Conservation (phyloP, 1,140 invertebrate genomes). For the Hormaphis cornu region DNA sequence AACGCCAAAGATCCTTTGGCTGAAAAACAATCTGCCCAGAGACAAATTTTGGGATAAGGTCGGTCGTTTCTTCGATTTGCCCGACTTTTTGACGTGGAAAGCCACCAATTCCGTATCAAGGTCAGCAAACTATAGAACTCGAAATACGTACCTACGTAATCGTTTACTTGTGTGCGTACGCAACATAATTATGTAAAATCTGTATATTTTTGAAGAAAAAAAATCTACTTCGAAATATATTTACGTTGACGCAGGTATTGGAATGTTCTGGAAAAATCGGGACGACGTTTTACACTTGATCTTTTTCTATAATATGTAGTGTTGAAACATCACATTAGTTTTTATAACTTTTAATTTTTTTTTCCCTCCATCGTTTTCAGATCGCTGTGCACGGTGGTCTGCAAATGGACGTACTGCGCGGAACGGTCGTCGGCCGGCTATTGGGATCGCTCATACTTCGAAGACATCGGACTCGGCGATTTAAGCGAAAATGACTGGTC, state of each 20-base stretch:
- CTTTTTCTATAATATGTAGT: too few relatives aligned
- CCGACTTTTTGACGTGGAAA: constrained; percentile 90
- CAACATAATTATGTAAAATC: too few relatives aligned
- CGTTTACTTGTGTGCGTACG: too few relatives aligned
- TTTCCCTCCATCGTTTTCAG: constrained; percentile 44
- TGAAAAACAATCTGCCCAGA: constrained; percentile 66
- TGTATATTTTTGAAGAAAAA: too few relatives aligned
- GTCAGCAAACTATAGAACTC: constrained; percentile 41
- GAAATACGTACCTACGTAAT: background rate
- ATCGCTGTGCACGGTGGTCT: constrained; percentile 83
- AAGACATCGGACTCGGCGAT: constrained; percentile 65
- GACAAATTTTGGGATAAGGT: constrained; percentile 55
- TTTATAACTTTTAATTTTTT: too few relatives aligned
- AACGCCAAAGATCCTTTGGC: constrained; percentile 89
- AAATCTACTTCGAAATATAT: too few relatives aligned
- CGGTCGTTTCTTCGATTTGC: constrained; percentile 78
- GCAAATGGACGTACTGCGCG: constrained; percentile 88
- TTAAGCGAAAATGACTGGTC: constrained; percentile 56
- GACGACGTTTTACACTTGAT: too few relatives aligned
- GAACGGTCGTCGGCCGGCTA: constrained; percentile 42
- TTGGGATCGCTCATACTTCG: constrained; percentile 71
- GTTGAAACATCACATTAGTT: too few relatives aligned
- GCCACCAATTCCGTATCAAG: constrained; percentile 65
- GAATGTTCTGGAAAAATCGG: too few relatives aligned
- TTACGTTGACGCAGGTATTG: too few relatives aligned